Percentiles rank a stretch among this genome's conserved stretches.
phyloP scores from a whole-genome alignment of 2,797 vertebrate species.

The Prionace glauca region DNA sequence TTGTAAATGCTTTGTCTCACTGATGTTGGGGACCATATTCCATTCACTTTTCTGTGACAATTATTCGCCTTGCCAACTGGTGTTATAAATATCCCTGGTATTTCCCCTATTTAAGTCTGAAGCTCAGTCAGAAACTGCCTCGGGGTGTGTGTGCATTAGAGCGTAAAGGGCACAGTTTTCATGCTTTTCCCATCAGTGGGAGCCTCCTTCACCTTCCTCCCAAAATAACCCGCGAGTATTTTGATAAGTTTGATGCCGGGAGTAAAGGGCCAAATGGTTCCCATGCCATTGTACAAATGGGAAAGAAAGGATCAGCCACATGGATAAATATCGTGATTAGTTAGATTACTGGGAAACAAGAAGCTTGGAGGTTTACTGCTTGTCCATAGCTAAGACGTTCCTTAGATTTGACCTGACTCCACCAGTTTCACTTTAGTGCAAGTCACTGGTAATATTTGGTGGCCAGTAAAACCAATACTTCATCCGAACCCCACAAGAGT shows the following conservation, averaged over 20 bases:
- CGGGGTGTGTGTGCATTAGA: not conserved
- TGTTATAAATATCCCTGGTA: not conserved
- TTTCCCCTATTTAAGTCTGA: not conserved
- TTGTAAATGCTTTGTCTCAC: not conserved
- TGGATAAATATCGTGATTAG: not conserved
- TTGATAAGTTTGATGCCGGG: not conserved
- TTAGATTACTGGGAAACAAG: not conserved
- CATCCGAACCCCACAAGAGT: not conserved
- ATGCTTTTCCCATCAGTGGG: not conserved
- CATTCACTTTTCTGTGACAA: not conserved
- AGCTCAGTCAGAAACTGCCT: not conserved
- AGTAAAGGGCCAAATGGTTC: not conserved
- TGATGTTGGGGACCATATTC: not conserved
- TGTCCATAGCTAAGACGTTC: not conserved
- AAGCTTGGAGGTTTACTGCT: not conserved
- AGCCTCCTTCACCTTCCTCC: not conserved
- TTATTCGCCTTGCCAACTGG: not conserved
- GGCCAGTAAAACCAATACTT: not conserved
- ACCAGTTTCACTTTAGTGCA: not conserved
- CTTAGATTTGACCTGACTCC: not conserved
- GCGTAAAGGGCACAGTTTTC: not conserved
- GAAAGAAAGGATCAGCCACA: not conserved
- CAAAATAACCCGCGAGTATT: not conserved
- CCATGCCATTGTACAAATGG: not conserved
- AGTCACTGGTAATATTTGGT: not conserved